These are phyloP conservation scores for Meliscaeva auricollis DNA, from an alignment of 2,888 invertebrate species.

Conservation along the genomic window DNA sequence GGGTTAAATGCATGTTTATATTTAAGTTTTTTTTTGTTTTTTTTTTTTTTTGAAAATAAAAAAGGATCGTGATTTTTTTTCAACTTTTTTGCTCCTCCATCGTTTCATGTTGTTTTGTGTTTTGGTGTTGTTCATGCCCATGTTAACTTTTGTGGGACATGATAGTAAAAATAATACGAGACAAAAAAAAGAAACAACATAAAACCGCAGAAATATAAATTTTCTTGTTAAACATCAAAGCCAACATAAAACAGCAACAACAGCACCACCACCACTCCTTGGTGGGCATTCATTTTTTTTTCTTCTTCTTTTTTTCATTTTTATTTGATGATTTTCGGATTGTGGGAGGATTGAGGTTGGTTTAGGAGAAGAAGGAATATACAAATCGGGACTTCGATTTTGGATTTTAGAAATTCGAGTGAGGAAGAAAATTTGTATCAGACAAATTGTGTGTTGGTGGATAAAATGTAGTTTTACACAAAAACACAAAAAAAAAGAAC, in stretches of 20 bases:
- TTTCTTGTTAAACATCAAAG: constrained; percentile 74
- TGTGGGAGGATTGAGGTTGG: constrained; percentile 40
- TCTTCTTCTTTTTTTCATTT: constrained; percentile 2
- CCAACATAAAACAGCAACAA: constrained; percentile 55
- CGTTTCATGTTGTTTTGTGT: constrained; percentile 45
- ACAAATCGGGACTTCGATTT: constrained; percentile 39
- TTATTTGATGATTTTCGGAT: constrained; percentile 22
- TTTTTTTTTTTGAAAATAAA: background rate
- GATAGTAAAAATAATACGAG: constrained; percentile 58
- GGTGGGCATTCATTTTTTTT: constrained; percentile 35
- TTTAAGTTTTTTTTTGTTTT: background rate
- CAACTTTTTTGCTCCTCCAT: constrained; percentile 11
- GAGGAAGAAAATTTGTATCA: constrained; percentile 44
- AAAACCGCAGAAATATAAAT: constrained; percentile 67
- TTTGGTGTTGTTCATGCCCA: constrained; percentile 67
- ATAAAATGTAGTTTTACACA: constrained; percentile 27
- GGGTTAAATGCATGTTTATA: constrained; percentile 32
- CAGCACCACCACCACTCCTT: constrained; percentile 46
- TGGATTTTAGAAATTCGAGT: constrained; percentile 1
- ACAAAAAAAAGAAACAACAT: background rate
- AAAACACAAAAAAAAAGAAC: background rate
- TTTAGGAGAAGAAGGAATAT: constrained; percentile 8
- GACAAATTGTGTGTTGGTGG: constrained; percentile 51
- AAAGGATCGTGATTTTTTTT: constrained; percentile 66
- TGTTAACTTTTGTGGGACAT: constrained; percentile 72